A percentile compares a stretch with the other conserved stretches of the same genome.
Conservation (phyloP, 92 coral and sea anemone genomes). For the Epizoanthus illoricatus region DNA sequence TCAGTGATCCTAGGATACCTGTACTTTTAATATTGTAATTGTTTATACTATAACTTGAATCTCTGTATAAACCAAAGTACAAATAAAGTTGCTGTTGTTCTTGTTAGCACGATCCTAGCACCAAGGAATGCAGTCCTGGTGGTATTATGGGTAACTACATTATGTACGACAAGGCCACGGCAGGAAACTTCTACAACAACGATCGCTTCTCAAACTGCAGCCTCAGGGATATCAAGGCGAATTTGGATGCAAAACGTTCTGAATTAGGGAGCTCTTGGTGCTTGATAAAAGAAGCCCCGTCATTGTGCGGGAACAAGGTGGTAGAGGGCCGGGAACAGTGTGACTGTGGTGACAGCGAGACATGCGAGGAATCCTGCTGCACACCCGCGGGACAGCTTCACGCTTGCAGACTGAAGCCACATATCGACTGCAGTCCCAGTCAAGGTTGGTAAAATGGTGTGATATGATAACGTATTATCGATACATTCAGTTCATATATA, state of each 20-base stretch:
- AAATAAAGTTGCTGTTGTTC: too few species aligned
- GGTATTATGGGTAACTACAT: slow-evolving; percentile 73
- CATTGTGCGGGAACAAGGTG: slow-evolving; percentile 79
- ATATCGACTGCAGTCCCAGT: slow-evolving; percentile 60
- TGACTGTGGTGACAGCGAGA: slow-evolving; percentile 71
- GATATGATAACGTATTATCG: too few species aligned
- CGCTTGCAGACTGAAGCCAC: slow-evolving; percentile 48
- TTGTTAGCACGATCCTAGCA: slow-evolving; percentile 73
- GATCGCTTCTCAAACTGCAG: slow-evolving; percentile 83
- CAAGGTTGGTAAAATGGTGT: slow-evolving; percentile 59
- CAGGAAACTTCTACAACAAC: slow-evolving; percentile 73
- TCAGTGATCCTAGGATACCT: too few species aligned
- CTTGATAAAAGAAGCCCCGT: slow-evolving; percentile 22
- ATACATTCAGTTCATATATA: too few species aligned
- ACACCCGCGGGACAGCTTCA: slow-evolving; percentile 41
- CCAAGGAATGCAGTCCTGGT: slow-evolving; percentile 68
- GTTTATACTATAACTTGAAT: too few species aligned
- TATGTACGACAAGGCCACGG: slow-evolving; percentile 88
- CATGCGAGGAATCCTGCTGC: slow-evolving; percentile 74
- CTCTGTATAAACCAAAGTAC: too few species aligned
- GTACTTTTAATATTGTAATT: too few species aligned
- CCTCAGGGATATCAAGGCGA: slow-evolving; percentile 54
- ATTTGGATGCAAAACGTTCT: slow-evolving; percentile 60
- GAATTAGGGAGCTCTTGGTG: slow-evolving; percentile 33
- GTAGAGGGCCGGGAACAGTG: slow-evolving; percentile 71